Percentiles rank a stretch among this genome's conserved stretches.
These are phyloP conservation scores for Heliconius charithonia DNA, from an alignment of 2,888 invertebrate genomes.

Conservation along the genomic window DNA sequence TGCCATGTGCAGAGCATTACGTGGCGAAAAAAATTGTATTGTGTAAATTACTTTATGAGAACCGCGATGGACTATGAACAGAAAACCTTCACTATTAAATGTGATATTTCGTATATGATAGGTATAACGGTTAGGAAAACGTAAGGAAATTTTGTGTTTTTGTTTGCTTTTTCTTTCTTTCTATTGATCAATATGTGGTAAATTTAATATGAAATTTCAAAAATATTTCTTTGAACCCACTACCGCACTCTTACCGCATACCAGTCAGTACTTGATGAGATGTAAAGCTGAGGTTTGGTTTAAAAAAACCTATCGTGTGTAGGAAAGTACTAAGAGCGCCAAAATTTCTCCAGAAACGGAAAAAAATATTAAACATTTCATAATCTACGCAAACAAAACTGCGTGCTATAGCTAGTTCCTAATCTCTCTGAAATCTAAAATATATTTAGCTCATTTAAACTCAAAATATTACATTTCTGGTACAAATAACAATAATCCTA, in stretches of 20 bases:
- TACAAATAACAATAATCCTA: constrained; percentile 14
- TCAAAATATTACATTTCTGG: not conserved
- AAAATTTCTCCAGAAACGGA: not conserved
- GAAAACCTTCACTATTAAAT: constrained; percentile 21
- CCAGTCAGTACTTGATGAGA: no score
- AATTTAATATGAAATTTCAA: not conserved
- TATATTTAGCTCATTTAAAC: not conserved
- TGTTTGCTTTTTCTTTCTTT: not conserved
- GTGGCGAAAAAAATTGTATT: constrained; percentile 30
- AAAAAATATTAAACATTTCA: not conserved
- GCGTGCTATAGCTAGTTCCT: not conserved
- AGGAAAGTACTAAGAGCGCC: not conserved
- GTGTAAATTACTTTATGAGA: constrained; percentile 32
- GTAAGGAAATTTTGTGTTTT: not conserved
- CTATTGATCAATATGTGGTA: not conserved
- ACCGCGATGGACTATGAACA: constrained; percentile 10
- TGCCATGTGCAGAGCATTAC: constrained; percentile 34
- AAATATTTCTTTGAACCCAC: not conserved
- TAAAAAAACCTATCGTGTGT: no score
- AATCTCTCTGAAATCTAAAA: not conserved
- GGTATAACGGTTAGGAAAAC: not conserved
- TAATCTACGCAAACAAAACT: not conserved
- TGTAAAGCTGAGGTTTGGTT: no score
- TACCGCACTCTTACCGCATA: no score
- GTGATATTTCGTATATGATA: not conserved